These are phyloP conservation scores for Trichogramma pretiosum DNA, from an alignment of 1,140 invertebrate species.

Conservation along the genomic window DNA sequence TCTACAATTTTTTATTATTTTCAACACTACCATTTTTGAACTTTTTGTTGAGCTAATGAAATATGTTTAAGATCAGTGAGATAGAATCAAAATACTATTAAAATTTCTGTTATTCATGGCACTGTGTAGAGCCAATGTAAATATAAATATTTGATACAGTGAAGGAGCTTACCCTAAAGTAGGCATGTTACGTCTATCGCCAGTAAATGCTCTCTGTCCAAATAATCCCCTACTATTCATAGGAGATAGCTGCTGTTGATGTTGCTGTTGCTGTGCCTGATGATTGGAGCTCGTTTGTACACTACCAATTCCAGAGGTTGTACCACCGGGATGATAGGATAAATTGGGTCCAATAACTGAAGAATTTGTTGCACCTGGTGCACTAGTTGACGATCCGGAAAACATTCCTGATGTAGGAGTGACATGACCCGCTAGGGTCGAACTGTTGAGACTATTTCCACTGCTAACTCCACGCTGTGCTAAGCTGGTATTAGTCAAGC, in stretches of 20 bases:
- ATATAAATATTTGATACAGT: no score
- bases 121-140: no score
- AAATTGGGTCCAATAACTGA: constrained; percentile 39
- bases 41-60: no score
- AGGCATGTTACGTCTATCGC: constrained; percentile 69
- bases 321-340: constrained; percentile 29
- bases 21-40: no score
- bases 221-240: constrained; percentile 60
- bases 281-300: constrained; percentile 32
- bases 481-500: constrained; percentile 60
- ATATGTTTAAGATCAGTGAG: no score
- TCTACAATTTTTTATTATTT: no score
- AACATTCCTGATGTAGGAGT: constrained; percentile 61
- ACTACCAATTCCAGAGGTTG: constrained; percentile 26
- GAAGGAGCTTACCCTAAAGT: constrained; percentile 55
- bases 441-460: constrained; percentile 50
- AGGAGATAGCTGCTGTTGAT: constrained; percentile 53
- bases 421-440: constrained; percentile 61
- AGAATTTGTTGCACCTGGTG: constrained; percentile 37
- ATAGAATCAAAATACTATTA: no score
- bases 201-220: constrained; percentile 65
- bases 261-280: constrained; percentile 45
- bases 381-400: constrained; percentile 45
- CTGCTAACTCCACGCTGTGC: constrained; percentile 48
- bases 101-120: no score